Evolutionary conservation across 2,113 vertebrate genomes (phyloP), one percentile per base, ranked within the genome.

Genomic region (Bostrychus sinensis): DNA sequence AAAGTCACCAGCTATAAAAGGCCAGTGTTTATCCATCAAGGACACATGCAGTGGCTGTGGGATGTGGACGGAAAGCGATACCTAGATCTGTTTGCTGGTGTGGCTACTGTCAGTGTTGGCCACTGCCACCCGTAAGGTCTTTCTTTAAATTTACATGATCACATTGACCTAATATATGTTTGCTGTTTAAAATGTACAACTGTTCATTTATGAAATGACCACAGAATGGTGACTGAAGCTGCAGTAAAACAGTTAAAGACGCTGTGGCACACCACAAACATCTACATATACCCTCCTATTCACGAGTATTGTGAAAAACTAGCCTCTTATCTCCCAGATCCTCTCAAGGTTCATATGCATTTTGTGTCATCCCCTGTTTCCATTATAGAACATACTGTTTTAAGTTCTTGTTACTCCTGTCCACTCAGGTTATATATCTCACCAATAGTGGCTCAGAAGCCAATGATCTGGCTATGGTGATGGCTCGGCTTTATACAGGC

Each of bases 381-480:
- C 30, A 20, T 34, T 5, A 1, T 32, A 5, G 9, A 20, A 17
- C 17, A 8, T 12, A 36, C 32, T 11, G 17, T 54, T 1, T 12
- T 17, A 17, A 11, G 2, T 12, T 51, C 7, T 32, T n/a, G 16
- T 11, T 19, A 12, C 11, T 36, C 32, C n/a, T 14, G 12, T 58
- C 26, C 69, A 1, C 46, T 2, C 37, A 99, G 96, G 94, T 98
- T 48, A 58, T 97, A 65, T 98, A 94, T 81, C 76, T 98, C 55
- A 92, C 92, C 41, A 99, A 98, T 88, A 97, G 96, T 0, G 96
- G 96, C 61, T 96, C 97, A 0, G 96, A 99, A 78, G 95, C 96
- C 62, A 99, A 98, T 17, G 97, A 98, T 50, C 76, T 99, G 26
- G 95, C 97, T 0, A 90, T 98, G 91, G 38, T 95, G 60, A 94